Conservation (phyloP, 92 coral and sea anemone species). For the Blastomussa wellsi region DNA sequence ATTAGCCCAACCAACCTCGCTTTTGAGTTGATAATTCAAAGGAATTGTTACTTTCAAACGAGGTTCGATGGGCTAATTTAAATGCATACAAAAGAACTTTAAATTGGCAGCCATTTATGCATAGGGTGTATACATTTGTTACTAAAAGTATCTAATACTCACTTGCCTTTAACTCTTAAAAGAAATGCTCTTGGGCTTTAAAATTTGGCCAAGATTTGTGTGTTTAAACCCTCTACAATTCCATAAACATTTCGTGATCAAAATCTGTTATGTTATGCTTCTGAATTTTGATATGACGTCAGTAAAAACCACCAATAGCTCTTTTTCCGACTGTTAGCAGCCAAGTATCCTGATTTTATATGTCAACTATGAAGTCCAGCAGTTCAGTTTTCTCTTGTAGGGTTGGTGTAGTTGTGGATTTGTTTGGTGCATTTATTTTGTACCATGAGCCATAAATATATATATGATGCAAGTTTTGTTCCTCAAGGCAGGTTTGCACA, state of each 20-base stretch:
- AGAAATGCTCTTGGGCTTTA: constrained; percentile 22
- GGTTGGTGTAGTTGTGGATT: constrained; percentile 16
- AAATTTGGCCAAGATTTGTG: constrained; percentile 9
- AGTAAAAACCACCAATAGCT: constrained; percentile 22
- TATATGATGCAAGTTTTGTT: constrained; percentile 3
- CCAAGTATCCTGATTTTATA: constrained; percentile 4
- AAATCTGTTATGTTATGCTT: constrained; percentile 28
- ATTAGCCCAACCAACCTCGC: too few relatives aligned
- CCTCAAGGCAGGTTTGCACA: constrained; percentile 36
- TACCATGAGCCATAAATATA: constrained; percentile 15
- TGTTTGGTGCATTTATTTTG: constrained; percentile 9
- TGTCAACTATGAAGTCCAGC: constrained; percentile 4
- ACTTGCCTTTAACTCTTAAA: constrained; percentile 30
- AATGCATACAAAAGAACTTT: too few relatives aligned
- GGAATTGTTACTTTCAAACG: too few relatives aligned
- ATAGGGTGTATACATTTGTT: constrained; percentile 28
- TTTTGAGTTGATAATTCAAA: too few relatives aligned
- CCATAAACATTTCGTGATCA: constrained; percentile 25
- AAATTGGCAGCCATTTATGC: too few relatives aligned
- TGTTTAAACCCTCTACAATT: constrained; percentile 36
- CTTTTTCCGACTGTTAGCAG: constrained; percentile 13
- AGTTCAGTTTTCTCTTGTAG: constrained; percentile 5
- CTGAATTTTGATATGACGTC: constrained; percentile 18
- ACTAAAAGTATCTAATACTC: constrained; percentile 22
- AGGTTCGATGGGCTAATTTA: too few relatives aligned